These are phyloP conservation scores for Craterocephalus amniculus DNA, from an alignment of 2,797 vertebrate genomes.

Conservation along the genomic window DNA sequence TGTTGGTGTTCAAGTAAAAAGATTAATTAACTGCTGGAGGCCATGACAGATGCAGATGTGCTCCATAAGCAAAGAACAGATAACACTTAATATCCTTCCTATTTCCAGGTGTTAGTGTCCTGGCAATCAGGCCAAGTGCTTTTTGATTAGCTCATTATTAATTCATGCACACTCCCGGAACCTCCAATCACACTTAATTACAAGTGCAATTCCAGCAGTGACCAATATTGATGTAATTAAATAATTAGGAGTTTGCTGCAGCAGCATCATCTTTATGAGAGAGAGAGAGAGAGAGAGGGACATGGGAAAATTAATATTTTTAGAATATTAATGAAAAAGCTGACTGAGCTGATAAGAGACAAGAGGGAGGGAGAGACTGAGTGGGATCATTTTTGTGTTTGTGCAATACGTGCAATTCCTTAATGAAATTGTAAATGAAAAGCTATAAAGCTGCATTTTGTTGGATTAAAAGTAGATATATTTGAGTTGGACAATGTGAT, in stretches of 20 bases:
- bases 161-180: constrained; percentile 78
- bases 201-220: constrained; percentile 75
- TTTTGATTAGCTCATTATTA: constrained; percentile 84
- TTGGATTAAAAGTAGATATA: not conserved
- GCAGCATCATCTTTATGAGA: constrained; percentile 52
- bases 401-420: constrained; percentile 13
- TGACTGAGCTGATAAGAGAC: constrained; percentile 32
- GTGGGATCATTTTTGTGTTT: not conserved
- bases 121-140: constrained; percentile 76
- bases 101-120: constrained; percentile 66
- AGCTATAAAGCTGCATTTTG: not conserved
- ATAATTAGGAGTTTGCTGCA: constrained; percentile 74
- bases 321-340: constrained; percentile 53
- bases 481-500: not conserved
- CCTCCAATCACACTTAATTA: constrained; percentile 83
- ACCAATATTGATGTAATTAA: constrained; percentile 82
- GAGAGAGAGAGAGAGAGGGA: constrained; percentile 44
- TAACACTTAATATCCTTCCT: constrained; percentile 55
- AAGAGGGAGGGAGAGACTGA: not conserved
- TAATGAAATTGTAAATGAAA: constrained; percentile 5
- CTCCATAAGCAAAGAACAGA: constrained; percentile 47
- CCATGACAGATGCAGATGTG: constrained; percentile 53
- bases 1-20: constrained; percentile 46
- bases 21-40: constrained; percentile 33
- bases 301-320: constrained; percentile 47